Evolutionary conservation across 2,797 vertebrate species (phyloP).

Genomic region (Gallirallus australis): DNA sequence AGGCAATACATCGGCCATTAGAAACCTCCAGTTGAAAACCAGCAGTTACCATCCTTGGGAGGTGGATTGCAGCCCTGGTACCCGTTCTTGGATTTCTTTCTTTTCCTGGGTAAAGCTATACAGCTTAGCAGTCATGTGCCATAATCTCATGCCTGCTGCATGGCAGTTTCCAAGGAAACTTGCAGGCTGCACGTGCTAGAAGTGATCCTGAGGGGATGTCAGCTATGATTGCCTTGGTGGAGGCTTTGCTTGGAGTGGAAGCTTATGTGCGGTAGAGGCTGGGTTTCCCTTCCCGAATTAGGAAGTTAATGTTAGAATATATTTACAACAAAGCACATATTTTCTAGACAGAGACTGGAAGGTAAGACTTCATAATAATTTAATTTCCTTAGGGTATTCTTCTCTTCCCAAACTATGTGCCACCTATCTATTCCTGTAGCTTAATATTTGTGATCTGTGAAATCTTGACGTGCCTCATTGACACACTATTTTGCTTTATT

Average conservation of each 20-base stretch:
- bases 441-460: neutral
- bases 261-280: neutral
- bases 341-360: neutral
- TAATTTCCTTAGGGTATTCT: neutral
- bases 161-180: constrained; percentile 73
- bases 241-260: constrained; percentile 31
- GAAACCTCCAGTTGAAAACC: neutral
- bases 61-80: neutral
- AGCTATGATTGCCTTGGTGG: constrained; percentile 15
- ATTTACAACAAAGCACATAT: neutral
- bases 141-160: constrained; percentile 65
- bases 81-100: neutral
- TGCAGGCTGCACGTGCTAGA: constrained; percentile 47
- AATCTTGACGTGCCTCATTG: neutral
- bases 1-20: neutral
- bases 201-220: constrained; percentile 58
- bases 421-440: neutral
- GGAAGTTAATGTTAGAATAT: neutral
- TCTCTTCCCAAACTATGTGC: neutral
- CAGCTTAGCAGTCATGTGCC: constrained; percentile 41
- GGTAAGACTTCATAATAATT: neutral
- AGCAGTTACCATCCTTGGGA: neutral
- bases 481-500: neutral
- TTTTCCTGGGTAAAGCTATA: constrained; percentile 32
- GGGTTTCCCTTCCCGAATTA: neutral